Base-by-base conservation (phyloP, 2,797 vertebrate genomes). In the Stomatorhinus walkeri region DNA sequence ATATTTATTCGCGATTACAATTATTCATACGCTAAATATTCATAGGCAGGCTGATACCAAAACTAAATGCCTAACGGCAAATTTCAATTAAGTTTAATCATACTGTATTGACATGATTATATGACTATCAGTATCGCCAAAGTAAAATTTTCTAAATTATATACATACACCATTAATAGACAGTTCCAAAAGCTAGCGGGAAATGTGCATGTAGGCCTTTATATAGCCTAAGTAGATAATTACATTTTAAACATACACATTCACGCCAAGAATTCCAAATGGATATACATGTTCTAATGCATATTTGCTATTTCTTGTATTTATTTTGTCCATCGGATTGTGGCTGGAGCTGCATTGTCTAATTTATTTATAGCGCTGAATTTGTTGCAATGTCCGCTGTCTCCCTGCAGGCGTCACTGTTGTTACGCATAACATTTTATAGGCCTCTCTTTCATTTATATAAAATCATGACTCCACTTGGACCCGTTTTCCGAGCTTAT, bases 371-470 rank as follows among this genome's bases (percentile, higher is more conserved):
- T 28, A 1, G 22, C 3, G 32, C 28, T 54, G 51, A 81, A 14
- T 19, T 68, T n/a, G 43, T 85, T 64, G 88, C 59, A 59, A 46
- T 89, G n/a, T 61, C 14, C 6, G 1, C 46, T 46, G n/a, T 52
- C 4, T 48, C n/a, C 49, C 89, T 68, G 52, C 85, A 79, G 89
- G 51, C 85, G 89, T 61, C 89, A 76, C 79, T 90, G 89, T 88
- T 76, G 81, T 22, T 59, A 49, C 85, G 49, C 72, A 49, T 36
- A 40, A 85, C 4, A 24, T 56, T 54, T 85, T 85, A 46, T 83
- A n/a, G n/a, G 43, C 9, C 10, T 24, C 1, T 28, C 5, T 28
- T 48, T 84, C 24, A 49, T 49, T 84, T 49, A 22, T 12, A 84
- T 84, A 49, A 49, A 85, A 85, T 85, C 40, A 81, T 46, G 76